phyloP scores from a whole-genome alignment of 1,140 invertebrate species.

The Archegozetes longisetosus region DNA sequence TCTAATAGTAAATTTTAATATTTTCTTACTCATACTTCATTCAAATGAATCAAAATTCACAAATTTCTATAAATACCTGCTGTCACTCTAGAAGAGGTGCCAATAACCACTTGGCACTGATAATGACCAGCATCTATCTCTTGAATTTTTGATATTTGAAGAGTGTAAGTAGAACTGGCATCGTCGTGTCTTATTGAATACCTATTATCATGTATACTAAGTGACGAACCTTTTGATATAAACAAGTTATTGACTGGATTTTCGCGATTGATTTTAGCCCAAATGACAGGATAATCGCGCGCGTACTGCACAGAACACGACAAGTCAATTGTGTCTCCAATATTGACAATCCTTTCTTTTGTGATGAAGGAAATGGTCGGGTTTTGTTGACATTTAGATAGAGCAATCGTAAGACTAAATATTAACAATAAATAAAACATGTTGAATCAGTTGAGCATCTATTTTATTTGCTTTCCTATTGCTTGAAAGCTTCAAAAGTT shows the following conservation, averaged over 20 bases:
- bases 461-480: no score
- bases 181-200: conserved; percentile 56
- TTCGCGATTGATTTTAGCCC: conserved; percentile 44
- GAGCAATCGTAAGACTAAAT: neutral
- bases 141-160: conserved; percentile 86
- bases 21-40: no score
- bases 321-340: conserved; percentile 69
- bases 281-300: conserved; percentile 47
- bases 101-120: conserved; percentile 66
- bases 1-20: no score
- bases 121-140: conserved; percentile 79
- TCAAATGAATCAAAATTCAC: no score
- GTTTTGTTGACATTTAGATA: conserved; percentile 7
- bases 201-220: conserved; percentile 44
- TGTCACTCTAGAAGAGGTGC: conserved; percentile 50
- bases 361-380: conserved; percentile 82
- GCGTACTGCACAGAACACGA: conserved; percentile 77
- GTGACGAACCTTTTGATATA: conserved; percentile 19
- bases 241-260: conserved; percentile 17
- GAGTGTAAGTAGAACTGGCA: conserved; percentile 55
- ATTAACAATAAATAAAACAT: neutral
- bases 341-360: conserved; percentile 76
- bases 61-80: conserved; percentile 66
- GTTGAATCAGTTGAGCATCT: no score
- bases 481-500: no score